phyloP scores from a whole-genome alignment of 2,797 vertebrate species.

The Phyllotis vaccarum region DNA sequence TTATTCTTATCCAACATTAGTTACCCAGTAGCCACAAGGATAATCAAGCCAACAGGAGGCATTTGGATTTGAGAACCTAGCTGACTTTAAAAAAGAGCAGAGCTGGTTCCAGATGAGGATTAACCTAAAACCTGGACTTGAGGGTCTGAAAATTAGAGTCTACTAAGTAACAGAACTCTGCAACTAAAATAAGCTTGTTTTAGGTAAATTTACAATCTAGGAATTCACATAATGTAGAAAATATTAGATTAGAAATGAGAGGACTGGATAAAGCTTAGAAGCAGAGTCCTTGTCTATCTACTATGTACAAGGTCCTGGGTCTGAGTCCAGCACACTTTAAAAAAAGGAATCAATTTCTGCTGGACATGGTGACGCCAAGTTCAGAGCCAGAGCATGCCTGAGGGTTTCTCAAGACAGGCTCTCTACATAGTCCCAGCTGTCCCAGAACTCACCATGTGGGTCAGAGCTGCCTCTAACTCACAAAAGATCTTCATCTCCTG shows the following conservation, averaged over 20 bases:
- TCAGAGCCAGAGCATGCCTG: not conserved
- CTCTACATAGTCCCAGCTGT: not conserved
- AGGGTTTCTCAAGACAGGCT: not conserved
- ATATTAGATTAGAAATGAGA: slow-evolving; percentile 33
- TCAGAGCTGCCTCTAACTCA: not conserved
- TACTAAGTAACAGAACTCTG: not conserved
- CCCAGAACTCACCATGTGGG: not conserved
- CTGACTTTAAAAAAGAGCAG: slow-evolving; percentile 1
- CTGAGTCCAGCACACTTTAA: not conserved
- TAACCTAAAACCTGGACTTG: not conserved
- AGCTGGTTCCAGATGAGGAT: not conserved
- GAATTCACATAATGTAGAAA: not conserved
- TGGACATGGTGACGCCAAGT: not conserved
- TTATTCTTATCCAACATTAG: not conserved
- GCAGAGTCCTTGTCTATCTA: not conserved
- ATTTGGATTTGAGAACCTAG: not conserved
- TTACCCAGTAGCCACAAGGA: slow-evolving; percentile 7
- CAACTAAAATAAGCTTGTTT: slow-evolving; percentile 43
- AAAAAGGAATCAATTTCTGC: not conserved
- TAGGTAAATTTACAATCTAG: slow-evolving; percentile 55
- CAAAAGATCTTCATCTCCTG: not conserved
- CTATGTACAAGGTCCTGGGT: not conserved
- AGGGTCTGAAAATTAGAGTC: slow-evolving; percentile 50
- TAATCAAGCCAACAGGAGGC: not conserved
- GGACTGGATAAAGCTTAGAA: not conserved